Percentiles rank a stretch among this genome's conserved stretches.
phyloP scores from a whole-genome alignment of 2,113 vertebrate genomes.

The Sigmodon hispidus region DNA sequence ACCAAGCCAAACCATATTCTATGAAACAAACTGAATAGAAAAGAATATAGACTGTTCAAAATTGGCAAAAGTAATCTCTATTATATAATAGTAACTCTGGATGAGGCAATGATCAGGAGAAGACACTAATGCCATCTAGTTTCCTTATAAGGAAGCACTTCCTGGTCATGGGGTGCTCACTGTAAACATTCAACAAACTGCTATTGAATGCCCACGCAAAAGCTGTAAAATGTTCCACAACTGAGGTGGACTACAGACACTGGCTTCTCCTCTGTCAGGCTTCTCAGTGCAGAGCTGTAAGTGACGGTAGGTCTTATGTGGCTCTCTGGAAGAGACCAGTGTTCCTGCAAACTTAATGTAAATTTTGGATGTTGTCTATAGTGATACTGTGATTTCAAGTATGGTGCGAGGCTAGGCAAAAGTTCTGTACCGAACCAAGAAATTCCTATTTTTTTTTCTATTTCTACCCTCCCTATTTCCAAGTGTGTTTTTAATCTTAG shows the following conservation, averaged over 20 bases:
- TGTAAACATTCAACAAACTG: neutral
- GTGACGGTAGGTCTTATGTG: neutral
- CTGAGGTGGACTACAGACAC: neutral
- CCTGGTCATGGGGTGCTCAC: neutral
- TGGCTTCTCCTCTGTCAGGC: neutral
- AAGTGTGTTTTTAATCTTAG: slow-evolving; percentile 34
- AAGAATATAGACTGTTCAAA: slow-evolving; percentile 36
- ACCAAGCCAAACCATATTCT: neutral
- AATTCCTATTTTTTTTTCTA: slow-evolving; percentile 24
- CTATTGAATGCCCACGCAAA: slow-evolving; percentile 12
- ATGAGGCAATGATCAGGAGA: neutral
- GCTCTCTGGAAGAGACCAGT: neutral
- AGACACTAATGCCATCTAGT: neutral
- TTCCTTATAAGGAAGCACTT: slow-evolving; percentile 6
- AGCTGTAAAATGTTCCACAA: neutral
- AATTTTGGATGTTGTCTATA: slow-evolving; percentile 18
- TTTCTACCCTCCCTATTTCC: neutral
- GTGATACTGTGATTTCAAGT: slow-evolving; percentile 10
- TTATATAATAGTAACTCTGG: neutral
- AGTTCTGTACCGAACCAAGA: slow-evolving; percentile 2
- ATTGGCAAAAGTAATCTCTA: neutral
- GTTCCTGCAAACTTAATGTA: neutral
- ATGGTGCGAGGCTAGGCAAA: neutral
- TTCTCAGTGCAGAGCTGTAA: neutral
- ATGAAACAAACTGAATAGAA: neutral